phyloP scores from a whole-genome alignment of 2,113 vertebrate genomes.

The Dasyornis broadbenti region DNA sequence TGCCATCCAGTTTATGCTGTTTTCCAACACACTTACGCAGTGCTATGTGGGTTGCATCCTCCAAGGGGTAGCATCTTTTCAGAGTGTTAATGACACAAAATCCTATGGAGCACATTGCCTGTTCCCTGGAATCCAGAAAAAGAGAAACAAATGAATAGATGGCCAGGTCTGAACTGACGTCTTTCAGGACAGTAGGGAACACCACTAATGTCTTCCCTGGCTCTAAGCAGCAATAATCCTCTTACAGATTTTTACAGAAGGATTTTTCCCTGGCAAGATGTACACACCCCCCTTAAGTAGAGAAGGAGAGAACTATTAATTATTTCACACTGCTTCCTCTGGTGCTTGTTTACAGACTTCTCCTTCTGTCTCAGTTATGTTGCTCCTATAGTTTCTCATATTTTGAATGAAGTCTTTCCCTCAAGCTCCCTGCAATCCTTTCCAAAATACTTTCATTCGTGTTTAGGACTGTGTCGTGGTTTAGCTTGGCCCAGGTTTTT shows the following conservation, averaged over 20 bases:
- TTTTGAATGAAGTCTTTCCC: background rate
- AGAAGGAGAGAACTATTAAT: background rate
- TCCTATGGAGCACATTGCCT: slow-evolving; percentile 88
- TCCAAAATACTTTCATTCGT: background rate
- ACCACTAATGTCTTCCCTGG: background rate
- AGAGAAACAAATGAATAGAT: background rate
- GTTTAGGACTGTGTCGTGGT: background rate
- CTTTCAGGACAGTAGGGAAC: background rate
- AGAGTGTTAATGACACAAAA: slow-evolving; percentile 88
- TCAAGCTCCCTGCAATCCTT: background rate
- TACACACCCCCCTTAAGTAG: background rate
- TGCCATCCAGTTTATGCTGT: background rate
- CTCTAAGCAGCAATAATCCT: background rate
- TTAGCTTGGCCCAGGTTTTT: too few species aligned
- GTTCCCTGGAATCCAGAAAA: slow-evolving; percentile 79
- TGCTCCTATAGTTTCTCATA: background rate
- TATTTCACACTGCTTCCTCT: background rate
- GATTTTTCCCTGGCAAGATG: background rate
- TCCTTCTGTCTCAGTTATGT: background rate
- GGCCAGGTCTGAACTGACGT: background rate
- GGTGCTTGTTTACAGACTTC: background rate
- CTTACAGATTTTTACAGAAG: background rate
- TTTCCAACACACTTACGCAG: slow-evolving; percentile 79
- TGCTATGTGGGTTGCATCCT: slow-evolving; percentile 94
- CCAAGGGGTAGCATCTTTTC: slow-evolving; percentile 92